Percentiles rank a stretch among this genome's conserved stretches.
Evolutionary conservation across 2,888 invertebrate genomes (phyloP).

Genomic region (Gnatocerus cornutus): DNA sequence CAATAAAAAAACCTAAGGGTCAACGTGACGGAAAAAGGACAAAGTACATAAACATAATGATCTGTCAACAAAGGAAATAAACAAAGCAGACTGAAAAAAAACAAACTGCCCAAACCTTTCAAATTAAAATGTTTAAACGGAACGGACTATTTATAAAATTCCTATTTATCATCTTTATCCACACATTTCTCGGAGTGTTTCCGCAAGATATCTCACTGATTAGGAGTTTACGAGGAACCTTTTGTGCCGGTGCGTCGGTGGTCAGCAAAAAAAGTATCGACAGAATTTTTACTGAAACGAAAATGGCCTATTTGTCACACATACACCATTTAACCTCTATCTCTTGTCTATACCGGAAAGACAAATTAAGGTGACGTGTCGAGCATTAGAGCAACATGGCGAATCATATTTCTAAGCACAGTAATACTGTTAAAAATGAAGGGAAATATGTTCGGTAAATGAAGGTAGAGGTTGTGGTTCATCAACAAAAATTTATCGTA

Average conservation of each 20-base stretch:
- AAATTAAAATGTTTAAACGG: too few relatives aligned
- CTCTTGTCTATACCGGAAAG: slow-evolving; percentile 10
- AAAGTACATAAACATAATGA: too few relatives aligned
- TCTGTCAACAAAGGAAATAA: too few relatives aligned
- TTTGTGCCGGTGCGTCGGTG: not conserved
- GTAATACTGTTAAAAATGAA: too few relatives aligned
- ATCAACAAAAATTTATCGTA: slow-evolving; percentile 13
- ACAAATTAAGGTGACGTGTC: slow-evolving; percentile 19
- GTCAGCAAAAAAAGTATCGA: slow-evolving; percentile 30
- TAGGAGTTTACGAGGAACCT: slow-evolving; percentile 8
- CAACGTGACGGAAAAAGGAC: too few relatives aligned
- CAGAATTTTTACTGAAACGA: slow-evolving; percentile 28
- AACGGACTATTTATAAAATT: too few relatives aligned
- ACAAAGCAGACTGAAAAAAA: too few relatives aligned
- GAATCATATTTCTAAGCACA: not conserved
- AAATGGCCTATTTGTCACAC: slow-evolving; percentile 25
- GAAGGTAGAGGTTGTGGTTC: too few relatives aligned
- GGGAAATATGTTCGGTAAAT: too few relatives aligned
- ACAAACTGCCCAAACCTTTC: too few relatives aligned
- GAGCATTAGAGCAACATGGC: not conserved
- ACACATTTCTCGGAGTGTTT: slow-evolving; percentile 12
- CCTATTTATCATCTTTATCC: not conserved
- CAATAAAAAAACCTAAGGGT: too few relatives aligned
- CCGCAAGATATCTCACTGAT: slow-evolving; percentile 33
- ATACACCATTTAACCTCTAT: slow-evolving; percentile 25